Evolutionary conservation across 2,797 vertebrate species (phyloP).

Genomic region (Dicrostonyx torquatus): DNA sequence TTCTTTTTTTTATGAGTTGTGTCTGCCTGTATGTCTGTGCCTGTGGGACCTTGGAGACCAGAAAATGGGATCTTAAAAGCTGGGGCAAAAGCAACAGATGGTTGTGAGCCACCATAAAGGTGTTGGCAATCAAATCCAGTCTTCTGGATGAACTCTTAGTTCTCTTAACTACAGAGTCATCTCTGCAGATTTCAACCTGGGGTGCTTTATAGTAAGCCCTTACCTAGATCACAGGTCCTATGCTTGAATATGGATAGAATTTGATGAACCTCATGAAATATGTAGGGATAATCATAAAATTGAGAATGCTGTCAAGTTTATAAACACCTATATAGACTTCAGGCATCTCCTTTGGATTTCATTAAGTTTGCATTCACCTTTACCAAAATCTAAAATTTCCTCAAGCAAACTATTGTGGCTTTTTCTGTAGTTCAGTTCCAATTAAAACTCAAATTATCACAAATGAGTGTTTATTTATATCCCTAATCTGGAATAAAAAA

Average conservation of each 20-base stretch:
- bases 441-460: too few relatives aligned
- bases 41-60: background rate
- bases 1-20: background rate
- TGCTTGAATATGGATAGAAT: background rate
- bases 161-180: background rate
- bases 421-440: background rate
- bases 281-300: background rate
- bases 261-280: background rate
- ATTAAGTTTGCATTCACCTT: background rate
- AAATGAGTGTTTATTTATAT: background rate
- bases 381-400: background rate
- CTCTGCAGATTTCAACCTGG: background rate
- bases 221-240: background rate
- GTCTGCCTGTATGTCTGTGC: background rate
- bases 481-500: accelerated
- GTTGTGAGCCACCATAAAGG: background rate
- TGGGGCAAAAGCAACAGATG: background rate
- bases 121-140: background rate
- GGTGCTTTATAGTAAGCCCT: background rate
- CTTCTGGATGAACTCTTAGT: too few relatives aligned
- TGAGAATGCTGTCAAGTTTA: background rate
- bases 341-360: background rate
- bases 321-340: background rate
- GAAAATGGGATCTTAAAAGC: background rate
- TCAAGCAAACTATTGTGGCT: background rate